Evolutionary conservation across 2,797 vertebrate genomes (phyloP), one percentile per base, ranked within the genome.

Genomic region (Moxostoma hubbsi): DNA sequence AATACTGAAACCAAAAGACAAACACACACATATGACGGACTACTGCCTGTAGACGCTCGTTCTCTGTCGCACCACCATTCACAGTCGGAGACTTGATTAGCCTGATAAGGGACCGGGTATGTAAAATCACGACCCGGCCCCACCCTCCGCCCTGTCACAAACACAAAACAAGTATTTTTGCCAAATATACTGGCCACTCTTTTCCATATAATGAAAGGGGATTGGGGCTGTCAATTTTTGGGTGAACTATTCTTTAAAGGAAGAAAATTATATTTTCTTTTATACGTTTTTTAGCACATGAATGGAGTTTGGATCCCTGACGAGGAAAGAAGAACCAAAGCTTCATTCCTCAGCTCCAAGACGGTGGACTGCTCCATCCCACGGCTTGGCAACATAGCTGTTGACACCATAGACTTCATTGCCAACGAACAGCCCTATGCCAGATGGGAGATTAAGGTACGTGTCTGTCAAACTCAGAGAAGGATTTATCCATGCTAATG

Each of bases 391-490:
- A 90, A 79, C 79, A 81, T 88, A 2, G 88, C 89, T 6, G 75
- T 83, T 46, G 92, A 89, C 49, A 81, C 87, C 8, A 85, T 92
- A 49, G 91, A 90, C 85, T 92, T 95, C 73, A 90, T 91, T 86
- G 92, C 93, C 0, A 86, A 92, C 1, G 91, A 94, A 0, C 90
- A 94, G 87, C 94, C 93, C 0, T 93, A 94, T 0, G 91, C 92
- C 63, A 92, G 93, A 88, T 96, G 95, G 95, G 94, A 96, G 90
- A 92, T 96, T 24, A 94, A 94, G 91, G 95, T 93, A 92, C 57
- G 13, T 15, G 64, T 54, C 50, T 2, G 61, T 62, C 11, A 65
- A 68, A 73, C 63, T 47, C 16, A 67, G 57, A n/a, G 58, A 55
- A 50, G 36, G n/a, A 57, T 59, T 47, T 46, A 12, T 71, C 59